A percentile compares a stretch with the other conserved stretches of the same genome.
These are phyloP conservation scores for Escarpia spicata DNA, from an alignment of 2,888 invertebrate genomes.

Conservation along the genomic window DNA sequence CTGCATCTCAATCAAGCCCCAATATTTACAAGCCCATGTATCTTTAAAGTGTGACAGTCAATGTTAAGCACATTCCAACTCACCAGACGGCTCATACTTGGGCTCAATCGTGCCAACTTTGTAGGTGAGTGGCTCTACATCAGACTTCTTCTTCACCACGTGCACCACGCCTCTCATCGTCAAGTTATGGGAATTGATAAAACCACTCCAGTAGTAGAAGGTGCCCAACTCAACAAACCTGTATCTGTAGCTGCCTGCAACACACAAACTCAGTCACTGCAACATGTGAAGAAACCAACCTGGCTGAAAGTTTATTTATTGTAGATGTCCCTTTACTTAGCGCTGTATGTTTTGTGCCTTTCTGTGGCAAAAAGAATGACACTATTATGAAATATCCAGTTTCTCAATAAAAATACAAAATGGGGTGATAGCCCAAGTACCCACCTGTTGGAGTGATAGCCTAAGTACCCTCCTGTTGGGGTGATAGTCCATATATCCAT, in stretches of 20 bases:
- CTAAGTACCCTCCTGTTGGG: no score
- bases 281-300: neutral
- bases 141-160: constrained; percentile 24
- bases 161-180: constrained; percentile 34
- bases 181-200: constrained; percentile 25
- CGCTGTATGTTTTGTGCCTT: no score
- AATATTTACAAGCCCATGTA: no score
- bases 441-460: no score
- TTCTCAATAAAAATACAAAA: no score
- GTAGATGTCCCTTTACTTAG: no score
- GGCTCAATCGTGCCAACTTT: neutral
- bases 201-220: constrained; percentile 52
- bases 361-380: no score
- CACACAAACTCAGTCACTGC: neutral
- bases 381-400: no score
- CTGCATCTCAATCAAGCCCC: no score
- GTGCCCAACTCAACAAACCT: constrained; percentile 44
- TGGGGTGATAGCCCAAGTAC: no score
- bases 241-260: constrained; percentile 29
- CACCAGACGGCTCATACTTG: neutral
- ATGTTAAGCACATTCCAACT: neutral
- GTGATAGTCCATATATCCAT: no score
- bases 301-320: neutral
- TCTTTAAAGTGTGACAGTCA: no score
- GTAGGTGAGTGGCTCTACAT: neutral